Conservation (phyloP, 2,797 vertebrate genomes). For the Phoebastria nigripes region DNA sequence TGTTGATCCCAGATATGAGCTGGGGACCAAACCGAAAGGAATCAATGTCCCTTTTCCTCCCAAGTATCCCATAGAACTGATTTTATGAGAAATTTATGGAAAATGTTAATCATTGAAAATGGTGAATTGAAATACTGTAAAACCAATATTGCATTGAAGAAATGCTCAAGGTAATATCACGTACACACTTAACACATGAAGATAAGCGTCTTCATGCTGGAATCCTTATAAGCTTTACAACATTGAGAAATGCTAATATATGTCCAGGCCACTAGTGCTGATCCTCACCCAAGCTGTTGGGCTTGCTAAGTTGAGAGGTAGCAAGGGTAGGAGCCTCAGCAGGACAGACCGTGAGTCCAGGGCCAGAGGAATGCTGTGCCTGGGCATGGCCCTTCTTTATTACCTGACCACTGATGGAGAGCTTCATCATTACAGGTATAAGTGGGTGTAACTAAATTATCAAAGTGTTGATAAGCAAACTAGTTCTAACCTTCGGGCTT, state of each 20-base stretch:
- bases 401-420: not conserved
- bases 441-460: not conserved
- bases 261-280: too few species aligned
- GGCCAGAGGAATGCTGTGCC: not conserved
- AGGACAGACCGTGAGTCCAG: fast-evolving
- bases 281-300: not conserved
- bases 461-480: not conserved
- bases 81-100: not conserved
- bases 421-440: too few species aligned
- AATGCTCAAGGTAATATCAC: not conserved
- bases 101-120: not conserved
- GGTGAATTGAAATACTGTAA: not conserved
- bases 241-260: not conserved
- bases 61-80: not conserved
- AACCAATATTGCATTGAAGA: not conserved
- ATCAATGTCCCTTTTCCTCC: not conserved
- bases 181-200: not conserved
- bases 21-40: not conserved
- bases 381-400: not conserved
- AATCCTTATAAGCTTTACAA: not conserved
- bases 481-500: not conserved
- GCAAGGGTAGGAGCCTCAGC: not conserved
- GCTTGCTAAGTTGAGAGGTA: not conserved
- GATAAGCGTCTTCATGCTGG: not conserved
- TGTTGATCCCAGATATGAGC: not conserved